Evolutionary conservation across 1,140 invertebrate species (phyloP), one percentile per base, ranked within the genome.

Genomic region (Calliphora vicina): DNA sequence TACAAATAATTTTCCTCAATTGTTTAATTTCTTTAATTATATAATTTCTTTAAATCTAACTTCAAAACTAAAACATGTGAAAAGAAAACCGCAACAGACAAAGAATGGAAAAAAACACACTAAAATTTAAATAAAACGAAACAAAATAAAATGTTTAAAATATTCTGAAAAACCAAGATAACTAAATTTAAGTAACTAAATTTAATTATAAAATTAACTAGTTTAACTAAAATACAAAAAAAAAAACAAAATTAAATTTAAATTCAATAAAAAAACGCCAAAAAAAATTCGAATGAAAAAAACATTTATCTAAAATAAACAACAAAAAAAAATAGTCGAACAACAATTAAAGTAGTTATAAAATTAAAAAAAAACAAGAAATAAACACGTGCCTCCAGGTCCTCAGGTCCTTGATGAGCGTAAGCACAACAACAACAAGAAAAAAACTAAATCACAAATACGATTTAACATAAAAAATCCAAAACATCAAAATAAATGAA

Each of bases 321-420:
- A 35, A 35, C 35, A 35, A 82, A 80, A 82, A 84, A 83, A 84
- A 82, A 84, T 83, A 85, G 84, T 50, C 26, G 45, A 83, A 76
- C 15, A 82, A 84, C 50, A 82, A 71, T 50, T 25, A 45, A 76
- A 57, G 27, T 42, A 82, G 42, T 43, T 23, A 20, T 82, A 76
- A 74, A 74, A 57, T 76, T 15, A 72, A 76, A 45, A 1, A 57
- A 76, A 83, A 78, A 45, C 12, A 17, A 50, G 20, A 43, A 12
- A 82, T 45, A 42, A 84, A 80, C 35, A 82, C 81, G 83, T 84
- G 83, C 83, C 83, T 84, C 83, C 74, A 82, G 83, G 83, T 80
- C 83, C 83, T 82, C 83, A 84, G 83, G 83, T 80, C 83, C 83
- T 84, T 72, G 83, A 82, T 57, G 82, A 82, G 72, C 82, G 83